Conservation (phyloP, 2,888 invertebrate genomes). For the Onthophagus sagittarius region DNA sequence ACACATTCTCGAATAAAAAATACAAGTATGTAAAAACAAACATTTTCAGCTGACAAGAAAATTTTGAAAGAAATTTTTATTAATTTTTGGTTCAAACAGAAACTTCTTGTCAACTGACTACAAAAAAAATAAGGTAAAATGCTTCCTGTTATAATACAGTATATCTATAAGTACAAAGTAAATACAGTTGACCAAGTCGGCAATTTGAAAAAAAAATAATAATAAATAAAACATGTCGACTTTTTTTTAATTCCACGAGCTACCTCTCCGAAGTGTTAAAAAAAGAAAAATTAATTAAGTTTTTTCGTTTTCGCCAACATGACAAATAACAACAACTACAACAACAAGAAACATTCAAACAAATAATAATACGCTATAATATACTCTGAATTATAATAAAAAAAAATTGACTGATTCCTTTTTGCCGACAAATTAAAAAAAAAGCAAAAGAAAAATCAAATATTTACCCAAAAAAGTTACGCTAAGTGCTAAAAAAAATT, state of each 20-base stretch:
- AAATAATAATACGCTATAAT: too few relatives aligned
- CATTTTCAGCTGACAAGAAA: not conserved
- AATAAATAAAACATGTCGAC: slow-evolving; percentile 32
- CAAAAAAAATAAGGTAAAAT: slow-evolving; percentile 41
- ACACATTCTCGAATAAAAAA: not conserved
- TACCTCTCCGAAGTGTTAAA: slow-evolving; percentile 36
- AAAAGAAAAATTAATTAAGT: not conserved
- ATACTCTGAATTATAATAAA: too few relatives aligned
- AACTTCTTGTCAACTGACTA: slow-evolving; percentile 27
- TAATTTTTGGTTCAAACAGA: not conserved
- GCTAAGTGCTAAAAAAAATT: not conserved
- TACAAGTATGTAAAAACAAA: not conserved
- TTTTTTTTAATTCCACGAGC: slow-evolving; percentile 42
- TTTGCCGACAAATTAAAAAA: not conserved
- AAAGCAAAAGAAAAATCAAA: not conserved
- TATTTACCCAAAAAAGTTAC: not conserved
- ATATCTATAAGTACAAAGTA: slow-evolving; percentile 48
- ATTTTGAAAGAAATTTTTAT: not conserved
- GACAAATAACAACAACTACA: not conserved
- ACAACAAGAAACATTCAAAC: not conserved
- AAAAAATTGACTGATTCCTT: not conserved
- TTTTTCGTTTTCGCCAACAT: not conserved
- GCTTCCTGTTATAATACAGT: slow-evolving; percentile 48
- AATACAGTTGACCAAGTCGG: slow-evolving; percentile 42
- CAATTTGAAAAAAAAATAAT: slow-evolving; percentile 5